Percentiles rank a stretch among this genome's conserved stretches.
phyloP scores from a whole-genome alignment of 2,888 invertebrate species.

The Linnaemya vulpina region DNA sequence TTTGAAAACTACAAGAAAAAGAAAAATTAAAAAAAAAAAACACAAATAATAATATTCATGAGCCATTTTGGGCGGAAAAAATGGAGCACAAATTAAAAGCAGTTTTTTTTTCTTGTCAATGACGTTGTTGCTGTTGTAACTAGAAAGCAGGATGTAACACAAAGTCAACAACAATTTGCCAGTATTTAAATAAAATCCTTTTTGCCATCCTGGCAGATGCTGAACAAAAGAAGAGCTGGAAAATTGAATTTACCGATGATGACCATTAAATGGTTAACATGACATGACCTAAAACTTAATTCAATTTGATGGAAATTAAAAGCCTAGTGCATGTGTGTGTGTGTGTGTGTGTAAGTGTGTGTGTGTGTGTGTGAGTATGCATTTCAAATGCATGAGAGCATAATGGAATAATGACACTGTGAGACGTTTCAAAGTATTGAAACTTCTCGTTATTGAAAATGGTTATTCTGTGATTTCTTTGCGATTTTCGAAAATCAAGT shows the following conservation, averaged over 20 bases:
- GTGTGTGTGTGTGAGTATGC: too few relatives aligned
- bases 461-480: too few relatives aligned
- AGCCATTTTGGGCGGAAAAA: conserved; percentile 17
- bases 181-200: conserved; percentile 60
- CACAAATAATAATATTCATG: neutral
- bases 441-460: too few relatives aligned
- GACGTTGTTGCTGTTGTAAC: conserved; percentile 36
- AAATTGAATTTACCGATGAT: conserved; percentile 59
- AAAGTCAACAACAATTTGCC: conserved; percentile 69
- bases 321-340: neutral
- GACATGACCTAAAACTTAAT: conserved; percentile 62
- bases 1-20: conserved; percentile 16
- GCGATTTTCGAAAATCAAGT: too few relatives aligned
- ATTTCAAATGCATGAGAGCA: neutral
- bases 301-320: conserved; percentile 50
- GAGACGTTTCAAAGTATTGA: too few relatives aligned
- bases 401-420: neutral
- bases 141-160: conserved; percentile 59
- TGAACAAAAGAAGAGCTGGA: conserved; percentile 30
- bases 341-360: too few relatives aligned
- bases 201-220: neutral
- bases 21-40: conserved; percentile 24
- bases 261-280: conserved; percentile 55
- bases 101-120: neutral
- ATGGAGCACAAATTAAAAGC: conserved; percentile 52